Evolutionary conservation across 1,140 invertebrate genomes (phyloP).

Genomic region (Brachystomella parvula): DNA sequence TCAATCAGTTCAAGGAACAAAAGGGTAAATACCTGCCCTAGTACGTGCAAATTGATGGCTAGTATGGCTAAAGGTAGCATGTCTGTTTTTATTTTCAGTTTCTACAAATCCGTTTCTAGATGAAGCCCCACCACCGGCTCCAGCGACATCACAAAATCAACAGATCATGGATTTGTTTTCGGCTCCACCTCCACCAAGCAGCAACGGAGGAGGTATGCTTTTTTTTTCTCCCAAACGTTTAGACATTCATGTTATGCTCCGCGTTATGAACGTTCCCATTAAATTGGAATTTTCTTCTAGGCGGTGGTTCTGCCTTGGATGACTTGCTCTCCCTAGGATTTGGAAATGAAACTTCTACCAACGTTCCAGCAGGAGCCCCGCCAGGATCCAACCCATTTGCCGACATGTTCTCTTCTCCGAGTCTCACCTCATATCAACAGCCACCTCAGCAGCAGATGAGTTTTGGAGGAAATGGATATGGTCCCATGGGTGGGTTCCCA

Average conservation of each 20-base stretch:
- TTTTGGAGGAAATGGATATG: conserved; percentile 32
- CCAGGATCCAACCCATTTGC: conserved; percentile 68
- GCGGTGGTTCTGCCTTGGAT: conserved; percentile 36
- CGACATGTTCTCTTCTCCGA: conserved; percentile 62
- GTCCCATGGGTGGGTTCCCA: conserved; percentile 20
- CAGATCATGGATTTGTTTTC: conserved; percentile 72
- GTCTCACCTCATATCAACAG: conserved; percentile 39
- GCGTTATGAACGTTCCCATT: too few relatives aligned
- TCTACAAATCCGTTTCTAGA: conserved; percentile 37
- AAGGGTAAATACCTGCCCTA: conserved; percentile 16
- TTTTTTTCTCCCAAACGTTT: too few relatives aligned
- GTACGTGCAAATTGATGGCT: conserved; percentile 15
- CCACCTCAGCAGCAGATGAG: conserved; percentile 27
- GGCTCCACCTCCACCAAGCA: conserved; percentile 42
- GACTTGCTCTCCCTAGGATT: conserved; percentile 32
- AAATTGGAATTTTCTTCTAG: neutral
- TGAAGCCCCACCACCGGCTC: conserved; percentile 27
- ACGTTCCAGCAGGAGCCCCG: conserved; percentile 21
- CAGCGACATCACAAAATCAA: conserved; percentile 45
- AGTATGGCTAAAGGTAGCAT: neutral
- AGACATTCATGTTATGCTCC: too few relatives aligned
- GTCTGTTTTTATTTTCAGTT: conserved; percentile 12
- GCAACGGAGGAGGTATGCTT: conserved; percentile 41
- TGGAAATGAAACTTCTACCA: conserved; percentile 1
- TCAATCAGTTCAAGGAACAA: conserved; percentile 88